Evolutionary conservation across 2,797 vertebrate species (phyloP).

Genomic region (Pogoniulus pusillus): DNA sequence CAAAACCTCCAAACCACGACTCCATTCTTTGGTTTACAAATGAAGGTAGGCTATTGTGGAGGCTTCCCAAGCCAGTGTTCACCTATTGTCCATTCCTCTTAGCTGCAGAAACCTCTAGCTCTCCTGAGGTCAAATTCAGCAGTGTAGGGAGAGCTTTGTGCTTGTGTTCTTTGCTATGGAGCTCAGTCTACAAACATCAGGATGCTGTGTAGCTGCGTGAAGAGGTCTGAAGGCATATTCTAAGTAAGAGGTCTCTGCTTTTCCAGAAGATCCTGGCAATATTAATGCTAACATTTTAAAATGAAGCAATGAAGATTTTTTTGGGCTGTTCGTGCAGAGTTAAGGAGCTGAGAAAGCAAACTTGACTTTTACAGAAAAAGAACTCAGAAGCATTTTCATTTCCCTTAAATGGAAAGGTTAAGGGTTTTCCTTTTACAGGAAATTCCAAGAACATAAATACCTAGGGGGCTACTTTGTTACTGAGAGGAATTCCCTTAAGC

Average conservation of each 20-base stretch:
- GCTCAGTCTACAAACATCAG: background rate
- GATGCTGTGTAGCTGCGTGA: background rate
- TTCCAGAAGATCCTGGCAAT: background rate
- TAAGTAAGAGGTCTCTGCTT: background rate
- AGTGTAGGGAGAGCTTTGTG: background rate
- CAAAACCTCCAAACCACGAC: background rate
- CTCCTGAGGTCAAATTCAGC: background rate
- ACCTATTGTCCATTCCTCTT: too few relatives aligned
- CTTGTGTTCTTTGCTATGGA: background rate
- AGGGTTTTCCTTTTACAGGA: too few relatives aligned
- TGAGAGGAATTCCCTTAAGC: background rate
- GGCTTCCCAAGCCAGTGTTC: background rate
- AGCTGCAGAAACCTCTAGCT: fast-evolving
- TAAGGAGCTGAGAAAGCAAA: too few relatives aligned
- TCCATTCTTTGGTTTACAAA: background rate
- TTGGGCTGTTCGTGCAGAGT: too few relatives aligned
- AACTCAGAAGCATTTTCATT: too few relatives aligned
- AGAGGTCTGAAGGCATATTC: background rate
- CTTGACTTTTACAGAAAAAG: too few relatives aligned
- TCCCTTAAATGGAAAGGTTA: too few relatives aligned
- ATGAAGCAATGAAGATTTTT: too few relatives aligned
- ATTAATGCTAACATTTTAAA: background rate
- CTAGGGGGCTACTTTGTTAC: background rate
- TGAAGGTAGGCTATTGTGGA: background rate
- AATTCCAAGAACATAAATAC: background rate